Evolutionary conservation across 2,113 vertebrate species (phyloP).

Genomic region (Catharus fuscescens): DNA sequence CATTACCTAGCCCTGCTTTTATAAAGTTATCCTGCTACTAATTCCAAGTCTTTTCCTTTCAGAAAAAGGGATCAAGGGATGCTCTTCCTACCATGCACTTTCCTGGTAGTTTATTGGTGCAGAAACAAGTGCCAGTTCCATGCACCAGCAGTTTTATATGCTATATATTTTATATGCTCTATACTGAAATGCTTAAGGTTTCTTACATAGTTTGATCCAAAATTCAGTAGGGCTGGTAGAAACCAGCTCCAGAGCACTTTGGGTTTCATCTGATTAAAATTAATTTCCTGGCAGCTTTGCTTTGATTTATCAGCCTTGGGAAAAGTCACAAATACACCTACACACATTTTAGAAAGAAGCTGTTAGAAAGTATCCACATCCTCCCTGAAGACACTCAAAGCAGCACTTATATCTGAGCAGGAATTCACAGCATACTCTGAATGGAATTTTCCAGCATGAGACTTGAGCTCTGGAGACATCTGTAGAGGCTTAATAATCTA

Average conservation of each 20-base stretch:
- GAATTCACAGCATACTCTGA: neutral
- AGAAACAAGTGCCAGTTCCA: neutral
- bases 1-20: neutral
- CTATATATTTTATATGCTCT: neutral
- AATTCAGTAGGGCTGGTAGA: neutral
- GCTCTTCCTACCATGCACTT: neutral
- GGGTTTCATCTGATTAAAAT: neutral
- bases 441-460: neutral
- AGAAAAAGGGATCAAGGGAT: neutral
- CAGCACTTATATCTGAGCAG: neutral
- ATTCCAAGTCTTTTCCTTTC: neutral
- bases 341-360: neutral
- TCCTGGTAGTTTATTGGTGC: neutral
- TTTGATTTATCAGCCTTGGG: neutral
- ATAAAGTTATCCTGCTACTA: neutral
- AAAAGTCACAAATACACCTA: constrained; percentile 25
- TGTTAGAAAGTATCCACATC: neutral
- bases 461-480: neutral
- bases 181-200: neutral
- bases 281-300: neutral
- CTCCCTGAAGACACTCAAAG: neutral
- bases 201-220: neutral
- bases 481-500: neutral
- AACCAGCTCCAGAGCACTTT: neutral
- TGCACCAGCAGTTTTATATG: neutral